A percentile compares a stretch with the other conserved stretches of the same genome.
Evolutionary conservation across 2,888 invertebrate species (phyloP).

Genomic region (Sussaba pulchella): DNA sequence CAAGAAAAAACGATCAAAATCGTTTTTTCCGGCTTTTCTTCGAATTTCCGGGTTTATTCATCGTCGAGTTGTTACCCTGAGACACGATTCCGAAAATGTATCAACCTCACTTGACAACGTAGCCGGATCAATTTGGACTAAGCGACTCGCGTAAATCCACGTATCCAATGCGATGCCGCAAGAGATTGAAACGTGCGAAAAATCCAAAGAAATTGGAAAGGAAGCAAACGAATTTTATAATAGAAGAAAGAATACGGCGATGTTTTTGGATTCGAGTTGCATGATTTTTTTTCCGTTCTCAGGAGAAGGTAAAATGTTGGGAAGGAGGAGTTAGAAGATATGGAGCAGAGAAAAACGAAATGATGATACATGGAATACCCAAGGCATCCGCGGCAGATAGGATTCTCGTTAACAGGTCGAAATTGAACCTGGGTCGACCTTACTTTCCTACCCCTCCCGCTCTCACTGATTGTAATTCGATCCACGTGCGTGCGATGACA

Average conservation of each 20-base stretch:
- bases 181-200: background rate
- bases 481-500: conserved; percentile 66
- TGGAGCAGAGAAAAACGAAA: conserved; percentile 6
- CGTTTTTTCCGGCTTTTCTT: no score
- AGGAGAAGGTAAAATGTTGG: background rate
- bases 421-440: conserved; percentile 52
- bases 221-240: background rate
- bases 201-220: background rate
- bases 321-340: conserved; percentile 7
- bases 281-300: background rate
- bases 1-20: background rate
- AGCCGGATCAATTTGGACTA: conserved; percentile 35
- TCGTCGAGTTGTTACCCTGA: background rate
- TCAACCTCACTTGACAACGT: background rate
- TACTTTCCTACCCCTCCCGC: background rate
- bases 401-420: conserved; percentile 62
- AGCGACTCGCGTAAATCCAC: conserved; percentile 49
- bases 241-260: background rate
- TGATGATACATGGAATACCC: background rate
- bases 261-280: no score
- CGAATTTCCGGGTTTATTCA: no score
- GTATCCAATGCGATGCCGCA: background rate
- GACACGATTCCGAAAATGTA: background rate
- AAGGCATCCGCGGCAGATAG: no score
- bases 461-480: conserved; percentile 64